A percentile compares a stretch with the other conserved stretches of the same genome.
These are phyloP conservation scores for Trichogramma evanescens DNA, from an alignment of 2,888 invertebrate genomes.

Conservation along the genomic window DNA sequence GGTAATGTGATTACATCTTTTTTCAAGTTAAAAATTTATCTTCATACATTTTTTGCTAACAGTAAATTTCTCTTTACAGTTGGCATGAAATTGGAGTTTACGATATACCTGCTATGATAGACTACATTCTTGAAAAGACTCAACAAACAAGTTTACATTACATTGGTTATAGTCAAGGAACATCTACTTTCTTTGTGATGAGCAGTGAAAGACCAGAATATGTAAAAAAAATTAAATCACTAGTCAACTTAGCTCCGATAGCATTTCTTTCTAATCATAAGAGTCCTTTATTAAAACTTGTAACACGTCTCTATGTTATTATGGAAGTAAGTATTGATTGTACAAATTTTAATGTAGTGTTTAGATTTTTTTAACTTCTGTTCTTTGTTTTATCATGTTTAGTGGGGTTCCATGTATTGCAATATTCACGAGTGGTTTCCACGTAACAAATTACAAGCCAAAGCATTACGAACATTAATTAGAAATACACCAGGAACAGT, in stretches of 20 bases:
- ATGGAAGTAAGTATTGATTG: slow-evolving; percentile 34
- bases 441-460: slow-evolving; percentile 38
- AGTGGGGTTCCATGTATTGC: slow-evolving; percentile 43
- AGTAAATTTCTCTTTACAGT: slow-evolving; percentile 35
- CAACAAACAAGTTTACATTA: slow-evolving; percentile 50
- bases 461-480: slow-evolving; percentile 35
- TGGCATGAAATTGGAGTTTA: slow-evolving; percentile 57
- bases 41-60: slow-evolving; percentile 2
- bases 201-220: slow-evolving; percentile 44
- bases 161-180: slow-evolving; percentile 58
- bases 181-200: slow-evolving; percentile 45
- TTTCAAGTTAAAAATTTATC: not conserved
- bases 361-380: not conserved
- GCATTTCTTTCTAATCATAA: slow-evolving; percentile 43
- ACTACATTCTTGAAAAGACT: slow-evolving; percentile 50
- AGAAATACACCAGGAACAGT: slow-evolving; percentile 38
- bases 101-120: slow-evolving; percentile 57
- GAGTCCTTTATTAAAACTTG: slow-evolving; percentile 39
- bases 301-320: slow-evolving; percentile 35
- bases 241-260: slow-evolving; percentile 45
- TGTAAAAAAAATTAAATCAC: slow-evolving; percentile 40
- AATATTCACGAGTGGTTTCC: slow-evolving; percentile 44
- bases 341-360: not conserved
- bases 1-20: slow-evolving; percentile 28
- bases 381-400: slow-evolving; percentile 23